Percentiles rank a stretch among this genome's conserved stretches.
Conservation (phyloP, 2,797 vertebrate species). For the Sebastes diaconus region DNA sequence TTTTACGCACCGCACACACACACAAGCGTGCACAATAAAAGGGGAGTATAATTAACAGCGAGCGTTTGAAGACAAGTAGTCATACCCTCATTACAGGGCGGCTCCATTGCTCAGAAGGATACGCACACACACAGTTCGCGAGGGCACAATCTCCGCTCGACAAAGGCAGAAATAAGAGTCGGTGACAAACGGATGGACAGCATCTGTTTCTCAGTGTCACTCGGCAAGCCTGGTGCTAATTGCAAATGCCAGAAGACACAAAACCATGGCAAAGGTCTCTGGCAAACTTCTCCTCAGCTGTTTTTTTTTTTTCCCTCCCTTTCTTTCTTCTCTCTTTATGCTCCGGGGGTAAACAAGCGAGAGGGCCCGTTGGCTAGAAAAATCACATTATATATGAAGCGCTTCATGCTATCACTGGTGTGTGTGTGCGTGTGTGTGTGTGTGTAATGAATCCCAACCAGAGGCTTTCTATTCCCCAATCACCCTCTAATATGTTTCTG, state of each 20-base stretch:
- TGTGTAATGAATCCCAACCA: constrained; percentile 61
- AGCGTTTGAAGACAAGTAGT: constrained; percentile 58
- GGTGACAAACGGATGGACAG: constrained; percentile 74
- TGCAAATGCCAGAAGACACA: constrained; percentile 77
- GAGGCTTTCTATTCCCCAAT: constrained; percentile 47
- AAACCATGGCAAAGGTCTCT: constrained; percentile 74
- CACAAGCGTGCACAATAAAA: constrained; percentile 26
- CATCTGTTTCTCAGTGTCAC: constrained; percentile 72
- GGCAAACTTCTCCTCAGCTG: constrained; percentile 56
- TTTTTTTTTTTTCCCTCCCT: background rate
- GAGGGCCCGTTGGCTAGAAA: constrained; percentile 63
- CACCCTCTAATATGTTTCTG: constrained; percentile 56
- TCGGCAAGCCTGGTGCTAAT: constrained; percentile 73
- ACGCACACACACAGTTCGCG: background rate
- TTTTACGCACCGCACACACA: constrained; percentile 2
- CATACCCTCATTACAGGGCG: constrained; percentile 65
- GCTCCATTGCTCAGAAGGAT: constrained; percentile 35
- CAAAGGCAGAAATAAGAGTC: constrained; percentile 58
- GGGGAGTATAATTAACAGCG: constrained; percentile 60
- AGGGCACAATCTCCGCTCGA: constrained; percentile 49
- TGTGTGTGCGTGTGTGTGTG: constrained; percentile 30
- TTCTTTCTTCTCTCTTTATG: constrained; percentile 40
- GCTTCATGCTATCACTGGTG: constrained; percentile 37
- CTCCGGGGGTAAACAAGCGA: constrained; percentile 81
- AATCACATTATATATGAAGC: constrained; percentile 74